Percentiles rank a stretch among this genome's conserved stretches.
Evolutionary conservation across 1,140 invertebrate species (phyloP).

Genomic region (Brachionus koreanus): DNA sequence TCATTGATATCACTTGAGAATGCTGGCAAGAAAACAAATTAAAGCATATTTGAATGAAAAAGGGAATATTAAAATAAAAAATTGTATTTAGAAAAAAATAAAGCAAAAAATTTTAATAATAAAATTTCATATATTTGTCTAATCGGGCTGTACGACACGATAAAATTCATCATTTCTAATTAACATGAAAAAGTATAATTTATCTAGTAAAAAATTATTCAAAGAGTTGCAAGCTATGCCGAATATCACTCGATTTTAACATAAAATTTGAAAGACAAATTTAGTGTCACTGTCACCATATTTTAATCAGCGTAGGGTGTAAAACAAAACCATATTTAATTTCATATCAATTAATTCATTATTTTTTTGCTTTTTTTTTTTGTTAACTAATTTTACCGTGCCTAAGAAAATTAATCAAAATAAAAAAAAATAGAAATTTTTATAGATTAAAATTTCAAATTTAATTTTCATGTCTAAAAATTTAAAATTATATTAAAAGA

Average conservation of each 20-base stretch:
- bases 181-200: neutral
- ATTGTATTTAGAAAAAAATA: neutral
- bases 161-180: slow-evolving; percentile 14
- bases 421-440: no score
- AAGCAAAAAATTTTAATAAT: neutral
- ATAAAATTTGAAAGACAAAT: neutral
- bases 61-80: neutral
- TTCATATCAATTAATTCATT: no score
- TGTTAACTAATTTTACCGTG: no score
- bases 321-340: no score
- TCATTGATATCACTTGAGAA: neutral
- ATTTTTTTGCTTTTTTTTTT: no score
- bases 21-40: neutral
- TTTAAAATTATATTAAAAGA: no score
- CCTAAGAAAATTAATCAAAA: no score
- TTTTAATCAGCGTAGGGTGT: no score
- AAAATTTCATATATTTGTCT: neutral
- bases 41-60: neutral
- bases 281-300: neutral
- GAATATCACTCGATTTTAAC: neutral
- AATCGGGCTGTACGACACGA: slow-evolving; percentile 7
- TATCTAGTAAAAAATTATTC: neutral
- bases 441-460: no score
- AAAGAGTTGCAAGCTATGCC: neutral
- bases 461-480: no score